Evolutionary conservation across 2,888 invertebrate species (phyloP).

Genomic region (Drosophila barbarae): DNA sequence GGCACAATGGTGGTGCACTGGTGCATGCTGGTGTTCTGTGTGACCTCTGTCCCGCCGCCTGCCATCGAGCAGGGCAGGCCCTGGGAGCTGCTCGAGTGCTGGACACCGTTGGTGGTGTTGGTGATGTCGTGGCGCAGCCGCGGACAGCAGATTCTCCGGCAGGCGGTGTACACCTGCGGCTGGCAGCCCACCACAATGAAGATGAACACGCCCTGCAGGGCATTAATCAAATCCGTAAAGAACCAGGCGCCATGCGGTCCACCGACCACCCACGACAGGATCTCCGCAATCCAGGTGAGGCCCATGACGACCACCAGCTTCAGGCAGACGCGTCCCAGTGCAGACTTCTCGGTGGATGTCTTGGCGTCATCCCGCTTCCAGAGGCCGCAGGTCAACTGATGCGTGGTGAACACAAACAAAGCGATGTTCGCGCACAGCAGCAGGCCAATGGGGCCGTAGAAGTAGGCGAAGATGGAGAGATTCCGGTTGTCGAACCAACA

Average conservation of each 20-base stretch:
- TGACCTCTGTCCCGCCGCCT: constrained; percentile 72
- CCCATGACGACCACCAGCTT: constrained; percentile 92
- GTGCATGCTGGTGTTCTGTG: constrained; percentile 72
- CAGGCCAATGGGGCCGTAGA: constrained; percentile 91
- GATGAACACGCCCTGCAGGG: constrained; percentile 92
- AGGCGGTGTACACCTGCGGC: constrained; percentile 88
- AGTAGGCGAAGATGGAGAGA: constrained; percentile 90
- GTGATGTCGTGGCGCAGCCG: constrained; percentile 81
- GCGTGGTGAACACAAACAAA: constrained; percentile 89
- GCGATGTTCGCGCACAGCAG: constrained; percentile 88
- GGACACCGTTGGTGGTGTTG: constrained; percentile 83
- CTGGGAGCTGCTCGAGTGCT: constrained; percentile 88
- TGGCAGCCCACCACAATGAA: constrained; percentile 94
- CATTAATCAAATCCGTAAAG: constrained; percentile 91
- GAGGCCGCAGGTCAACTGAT: constrained; percentile 91
- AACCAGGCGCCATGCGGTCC: constrained; percentile 91
- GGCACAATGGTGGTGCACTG: constrained; percentile 49
- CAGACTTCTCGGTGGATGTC: constrained; percentile 89
- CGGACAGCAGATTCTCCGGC: constrained; percentile 84
- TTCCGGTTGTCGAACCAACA: constrained; percentile 91
- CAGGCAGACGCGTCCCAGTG: constrained; percentile 90
- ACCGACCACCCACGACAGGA: constrained; percentile 90
- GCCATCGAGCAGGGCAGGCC: constrained; percentile 87
- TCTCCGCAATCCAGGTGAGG: constrained; percentile 89
- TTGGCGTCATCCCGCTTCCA: constrained; percentile 94